Evolutionary conservation across 1,140 invertebrate species (phyloP), one percentile per base, ranked within the genome.

Genomic region (Trichonephila inaurata): DNA sequence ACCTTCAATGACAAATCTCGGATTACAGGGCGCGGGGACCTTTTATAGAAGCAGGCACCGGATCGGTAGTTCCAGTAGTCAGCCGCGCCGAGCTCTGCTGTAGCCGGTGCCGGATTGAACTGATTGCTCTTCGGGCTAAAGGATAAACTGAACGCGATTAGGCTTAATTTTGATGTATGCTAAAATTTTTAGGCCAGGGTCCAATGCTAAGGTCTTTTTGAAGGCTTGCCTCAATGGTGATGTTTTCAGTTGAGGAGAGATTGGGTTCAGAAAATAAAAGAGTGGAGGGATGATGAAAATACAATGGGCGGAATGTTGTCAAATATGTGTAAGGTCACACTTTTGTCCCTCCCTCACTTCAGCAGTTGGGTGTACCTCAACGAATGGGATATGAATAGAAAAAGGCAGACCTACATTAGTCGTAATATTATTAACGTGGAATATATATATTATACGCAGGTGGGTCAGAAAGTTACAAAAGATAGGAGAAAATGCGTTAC

Each of bases 1-100:
- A 28, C 60, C 61, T 58, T 87, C 85, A 87, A 87, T 87, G 85
- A 87, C 85, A 87, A 64, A 87, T 24, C 85, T 87, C 85, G 85
- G 61, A 33, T 87, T 87, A 62, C 85, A 87, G 85, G 33, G 28
- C 51, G 12, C 60, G 14, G 60, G 28, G 60, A 33, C 85, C 85
- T 87, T 87, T 87, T 87, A 87, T 87, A 87, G 85, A 87, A 87
- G 85, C 61, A 40, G 28, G n/a, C 18, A 18, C 12, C 1, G 58
- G 16, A 21, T 33, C 19, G 60, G 82, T 7, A n/a, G 18, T 58
- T 24, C 44, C 82, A 12, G 12, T n/a, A 18, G 10, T 21, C 44
- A 19, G 21, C 3, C 44, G 10, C 51, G 82, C 82, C 82, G 82
- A n/a, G 19, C n/a, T 21, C n/a, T n/a, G 12, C 58, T 16, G 44